A percentile compares a stretch with the other conserved stretches of the same genome.
Evolutionary conservation across 2,888 invertebrate species (phyloP).

Genomic region (Melipona bicolor): DNA sequence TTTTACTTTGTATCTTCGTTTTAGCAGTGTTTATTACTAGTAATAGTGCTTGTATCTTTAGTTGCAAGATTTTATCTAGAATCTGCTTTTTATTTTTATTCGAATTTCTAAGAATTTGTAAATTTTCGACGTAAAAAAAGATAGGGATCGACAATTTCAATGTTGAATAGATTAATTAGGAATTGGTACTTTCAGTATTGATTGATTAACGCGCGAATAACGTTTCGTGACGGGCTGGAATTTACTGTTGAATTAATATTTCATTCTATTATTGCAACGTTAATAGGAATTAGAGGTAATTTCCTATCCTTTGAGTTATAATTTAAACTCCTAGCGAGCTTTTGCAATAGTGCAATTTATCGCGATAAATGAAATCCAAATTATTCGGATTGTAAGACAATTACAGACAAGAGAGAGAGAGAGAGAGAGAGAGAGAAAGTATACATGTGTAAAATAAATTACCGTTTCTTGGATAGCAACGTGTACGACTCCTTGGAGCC

Average conservation of each 20-base stretch:
- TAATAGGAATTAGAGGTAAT: neutral
- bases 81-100: too few species aligned
- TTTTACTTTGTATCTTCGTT: too few species aligned
- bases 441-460: conserved; percentile 35
- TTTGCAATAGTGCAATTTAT: neutral
- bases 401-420: neutral
- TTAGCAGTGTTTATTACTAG: too few species aligned
- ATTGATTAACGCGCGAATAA: neutral
- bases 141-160: too few species aligned
- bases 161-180: too few species aligned
- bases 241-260: neutral
- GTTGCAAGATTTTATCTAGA: too few species aligned
- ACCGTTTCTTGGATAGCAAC: conserved; percentile 83
- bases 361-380: neutral
- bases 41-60: too few species aligned
- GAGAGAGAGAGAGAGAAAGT: too few species aligned
- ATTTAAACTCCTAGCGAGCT: neutral
- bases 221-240: neutral
- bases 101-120: too few species aligned
- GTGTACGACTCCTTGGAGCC: conserved; percentile 83
- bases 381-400: neutral
- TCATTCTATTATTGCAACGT: neutral
- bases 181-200: too few species aligned
- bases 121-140: too few species aligned
- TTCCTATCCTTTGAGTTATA: neutral